Evolutionary conservation across 1,140 invertebrate species (phyloP), one percentile per base, ranked within the genome.

Genomic region (Drosophila saltans): DNA sequence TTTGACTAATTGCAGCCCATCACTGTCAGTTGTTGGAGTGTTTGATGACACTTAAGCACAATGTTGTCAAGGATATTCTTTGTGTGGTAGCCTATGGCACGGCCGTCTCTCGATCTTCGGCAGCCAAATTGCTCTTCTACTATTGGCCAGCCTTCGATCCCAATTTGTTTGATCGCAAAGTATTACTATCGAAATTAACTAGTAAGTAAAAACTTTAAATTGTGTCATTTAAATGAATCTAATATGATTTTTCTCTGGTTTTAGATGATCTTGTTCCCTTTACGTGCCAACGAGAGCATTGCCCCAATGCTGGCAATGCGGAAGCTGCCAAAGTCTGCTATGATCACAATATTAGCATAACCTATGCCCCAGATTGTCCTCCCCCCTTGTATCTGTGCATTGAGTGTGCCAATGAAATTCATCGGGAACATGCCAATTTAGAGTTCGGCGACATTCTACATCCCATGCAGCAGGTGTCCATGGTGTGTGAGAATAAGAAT

Each of bases 101-200:
- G 1, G 96, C 97, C 65, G 95, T 96, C 58, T 97, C 98, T 0
- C 93, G 98, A 69, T 95, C 97, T 57, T 97, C 98, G 2, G 98
- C 99, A 16, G 97, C 98, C 48, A 99, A 99, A 93, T 94, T 99
- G 28, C 94, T 99, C 16, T 99, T 99, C 93, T 98, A 99, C 93
- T 99, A 99, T 92, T 99, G 99, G 98, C 99, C 99, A n/a, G 96
- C 98, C 2, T 97, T 99, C 78, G 98, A 99, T 93, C 96, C 98
- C 21, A 97, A 97, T 88, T 94, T 98, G 2, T 97, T 98, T 84
- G 98, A 99, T 91, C 94, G 98, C 55, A 96, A 97, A 89, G 96
- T 96, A 0, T 94, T 98, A 40, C 95, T 98, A 61, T 96, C 97
- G 74, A 98, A 98, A 93, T 96, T 98, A 91, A 96, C 97, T 70